These are phyloP conservation scores for Capromys pilorides DNA, from an alignment of 2,797 vertebrate genomes.

Conservation along the genomic window DNA sequence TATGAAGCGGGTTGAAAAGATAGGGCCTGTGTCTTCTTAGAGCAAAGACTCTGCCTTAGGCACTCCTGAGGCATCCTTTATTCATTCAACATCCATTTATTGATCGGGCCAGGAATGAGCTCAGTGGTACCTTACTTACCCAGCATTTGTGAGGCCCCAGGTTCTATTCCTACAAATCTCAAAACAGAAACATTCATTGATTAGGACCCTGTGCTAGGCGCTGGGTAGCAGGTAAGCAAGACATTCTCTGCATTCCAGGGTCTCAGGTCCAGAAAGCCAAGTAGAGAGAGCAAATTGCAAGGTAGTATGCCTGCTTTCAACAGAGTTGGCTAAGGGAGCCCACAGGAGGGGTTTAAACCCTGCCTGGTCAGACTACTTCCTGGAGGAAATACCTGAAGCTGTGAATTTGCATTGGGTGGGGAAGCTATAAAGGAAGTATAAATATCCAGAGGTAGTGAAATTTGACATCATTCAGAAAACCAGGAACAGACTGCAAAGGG, in stretches of 20 bases:
- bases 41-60: constrained; percentile 2
- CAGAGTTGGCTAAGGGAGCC: background rate
- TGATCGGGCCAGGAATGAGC: background rate
- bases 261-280: background rate
- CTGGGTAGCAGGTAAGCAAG: background rate
- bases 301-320: background rate
- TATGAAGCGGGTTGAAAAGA: background rate
- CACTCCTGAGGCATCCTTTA: background rate
- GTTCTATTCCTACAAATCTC: background rate
- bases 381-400: constrained; percentile 53
- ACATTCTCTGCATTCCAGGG: constrained; percentile 37
- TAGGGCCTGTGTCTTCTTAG: background rate
- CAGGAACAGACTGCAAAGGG: constrained; percentile 53
- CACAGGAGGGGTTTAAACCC: background rate
- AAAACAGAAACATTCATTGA: background rate
- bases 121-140: background rate
- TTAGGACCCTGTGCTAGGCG: background rate
- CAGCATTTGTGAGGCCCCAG: background rate
- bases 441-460: constrained; percentile 56
- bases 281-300: background rate
- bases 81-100: constrained; percentile 32
- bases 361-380: constrained; percentile 19
- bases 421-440: background rate
- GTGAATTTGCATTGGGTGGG: constrained; percentile 37
- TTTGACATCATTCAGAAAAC: constrained; percentile 62